Conservation (phyloP, 2,797 vertebrate species). For the Triplophysa yarkandensis region DNA sequence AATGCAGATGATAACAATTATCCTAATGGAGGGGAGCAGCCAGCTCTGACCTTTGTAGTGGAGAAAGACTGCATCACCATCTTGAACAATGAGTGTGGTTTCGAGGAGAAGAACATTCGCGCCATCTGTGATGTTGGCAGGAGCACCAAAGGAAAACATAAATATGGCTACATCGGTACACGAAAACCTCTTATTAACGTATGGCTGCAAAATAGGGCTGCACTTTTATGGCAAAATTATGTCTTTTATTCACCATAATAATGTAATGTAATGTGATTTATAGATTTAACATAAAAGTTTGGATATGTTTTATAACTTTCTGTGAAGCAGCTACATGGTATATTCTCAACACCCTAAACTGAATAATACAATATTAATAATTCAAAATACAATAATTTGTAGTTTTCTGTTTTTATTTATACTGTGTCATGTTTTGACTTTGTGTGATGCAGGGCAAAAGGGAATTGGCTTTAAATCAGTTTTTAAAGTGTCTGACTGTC, state of each 20-base stretch:
- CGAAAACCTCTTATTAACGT: background rate
- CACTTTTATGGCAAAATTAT: no score
- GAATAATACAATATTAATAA: no score
- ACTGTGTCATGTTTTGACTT: background rate
- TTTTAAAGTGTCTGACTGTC: constrained; percentile 79
- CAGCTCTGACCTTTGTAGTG: constrained; percentile 77
- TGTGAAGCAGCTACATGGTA: no score
- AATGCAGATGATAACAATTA: constrained; percentile 83
- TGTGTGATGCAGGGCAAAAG: constrained; percentile 73
- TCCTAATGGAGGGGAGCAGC: constrained; percentile 51
- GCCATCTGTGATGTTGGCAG: constrained; percentile 81
- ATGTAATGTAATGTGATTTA: no score
- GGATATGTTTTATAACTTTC: no score
- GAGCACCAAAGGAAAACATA: constrained; percentile 83
- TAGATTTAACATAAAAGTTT: no score
- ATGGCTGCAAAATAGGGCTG: background rate
- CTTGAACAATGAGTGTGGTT: constrained; percentile 80
- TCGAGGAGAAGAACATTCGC: constrained; percentile 75
- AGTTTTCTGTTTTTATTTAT: no score
- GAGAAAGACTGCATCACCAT: constrained; percentile 74
- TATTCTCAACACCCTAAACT: no score
- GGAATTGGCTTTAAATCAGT: constrained; percentile 84
- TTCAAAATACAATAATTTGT: no score
- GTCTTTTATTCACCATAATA: no score
- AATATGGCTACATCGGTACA: constrained; percentile 80